These are phyloP conservation scores for Chaetodon trifasciatus DNA, from an alignment of 2,797 vertebrate species.

Conservation along the genomic window DNA sequence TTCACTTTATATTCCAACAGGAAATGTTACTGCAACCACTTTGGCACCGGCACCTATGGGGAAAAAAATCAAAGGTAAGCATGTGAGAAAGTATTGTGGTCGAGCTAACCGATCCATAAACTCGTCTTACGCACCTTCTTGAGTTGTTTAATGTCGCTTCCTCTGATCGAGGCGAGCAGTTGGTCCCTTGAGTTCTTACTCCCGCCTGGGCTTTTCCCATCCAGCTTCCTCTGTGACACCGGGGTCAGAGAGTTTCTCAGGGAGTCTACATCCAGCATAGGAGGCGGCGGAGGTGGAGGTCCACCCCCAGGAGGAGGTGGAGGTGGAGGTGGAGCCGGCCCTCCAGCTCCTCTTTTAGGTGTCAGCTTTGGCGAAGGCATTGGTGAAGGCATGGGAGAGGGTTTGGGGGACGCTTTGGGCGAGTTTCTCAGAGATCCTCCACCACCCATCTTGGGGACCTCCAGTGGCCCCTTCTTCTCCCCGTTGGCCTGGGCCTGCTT, in stretches of 20 bases:
- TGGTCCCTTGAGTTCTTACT: constrained; percentile 95
- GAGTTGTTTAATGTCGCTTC: constrained; percentile 90
- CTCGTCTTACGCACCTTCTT: constrained; percentile 89
- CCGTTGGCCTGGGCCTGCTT: constrained; percentile 90
- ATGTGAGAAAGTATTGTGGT: not conserved
- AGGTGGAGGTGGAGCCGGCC: constrained; percentile 73
- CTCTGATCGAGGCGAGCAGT: constrained; percentile 95
- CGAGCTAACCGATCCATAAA: not conserved
- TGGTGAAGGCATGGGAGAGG: constrained; percentile 87
- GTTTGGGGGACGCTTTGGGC: constrained; percentile 86
- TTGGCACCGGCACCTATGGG: constrained; percentile 85
- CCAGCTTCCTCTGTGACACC: constrained; percentile 91
- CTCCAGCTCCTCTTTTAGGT: constrained; percentile 81
- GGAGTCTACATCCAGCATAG: constrained; percentile 88
- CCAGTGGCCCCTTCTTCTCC: constrained; percentile 89
- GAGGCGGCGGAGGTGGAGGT: constrained; percentile 83
- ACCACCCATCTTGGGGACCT: constrained; percentile 86
- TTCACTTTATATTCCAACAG: constrained; percentile 47
- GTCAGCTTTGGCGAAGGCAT: constrained; percentile 89
- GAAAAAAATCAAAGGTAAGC: constrained; percentile 26
- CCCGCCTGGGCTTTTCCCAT: constrained; percentile 85
- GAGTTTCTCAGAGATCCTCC: constrained; percentile 86
- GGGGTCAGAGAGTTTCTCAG: constrained; percentile 92
- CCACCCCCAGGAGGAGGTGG: constrained; percentile 79
- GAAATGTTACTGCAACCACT: constrained; percentile 83